These are phyloP conservation scores for Percopsis transmontana DNA, from an alignment of 2,113 vertebrate genomes.

Conservation along the genomic window DNA sequence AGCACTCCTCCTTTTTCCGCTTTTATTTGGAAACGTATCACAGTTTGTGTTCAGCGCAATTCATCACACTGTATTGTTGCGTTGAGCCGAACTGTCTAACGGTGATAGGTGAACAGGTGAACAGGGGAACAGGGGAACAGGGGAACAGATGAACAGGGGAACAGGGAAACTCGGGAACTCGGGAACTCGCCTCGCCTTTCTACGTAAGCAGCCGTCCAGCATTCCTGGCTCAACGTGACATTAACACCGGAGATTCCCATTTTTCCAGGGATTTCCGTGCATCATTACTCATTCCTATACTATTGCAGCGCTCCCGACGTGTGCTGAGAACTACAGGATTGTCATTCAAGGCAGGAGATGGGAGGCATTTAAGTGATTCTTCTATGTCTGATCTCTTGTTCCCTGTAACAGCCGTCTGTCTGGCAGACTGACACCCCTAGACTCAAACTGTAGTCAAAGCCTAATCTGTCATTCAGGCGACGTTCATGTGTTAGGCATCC, in stretches of 20 bases:
- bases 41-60: conserved; percentile 15
- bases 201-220: too few relatives aligned
- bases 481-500: conserved; percentile 29
- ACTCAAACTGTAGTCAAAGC: conserved; percentile 5
- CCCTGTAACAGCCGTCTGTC: conserved; percentile 22
- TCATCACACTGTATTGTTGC: conserved; percentile 15
- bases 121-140: too few relatives aligned
- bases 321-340: conserved; percentile 4
- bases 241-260: not conserved
- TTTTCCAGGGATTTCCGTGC: not conserved
- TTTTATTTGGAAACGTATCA: conserved; percentile 16
- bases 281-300: not conserved
- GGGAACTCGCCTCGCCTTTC: too few relatives aligned
- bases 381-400: conserved; percentile 10
- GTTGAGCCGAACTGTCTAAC: not conserved
- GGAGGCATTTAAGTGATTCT: conserved; percentile 25
- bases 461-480: conserved; percentile 47
- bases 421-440: conserved; percentile 26
- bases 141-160: too few relatives aligned
- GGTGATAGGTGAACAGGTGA: not conserved
- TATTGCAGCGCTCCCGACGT: not conserved
- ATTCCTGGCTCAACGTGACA: not conserved
- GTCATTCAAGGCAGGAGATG: conserved; percentile 19
- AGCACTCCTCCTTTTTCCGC: conserved; percentile 7
- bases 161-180: too few relatives aligned